These are phyloP conservation scores for Thripadectes ignobilis DNA, from an alignment of 2,797 vertebrate genomes.

Conservation along the genomic window DNA sequence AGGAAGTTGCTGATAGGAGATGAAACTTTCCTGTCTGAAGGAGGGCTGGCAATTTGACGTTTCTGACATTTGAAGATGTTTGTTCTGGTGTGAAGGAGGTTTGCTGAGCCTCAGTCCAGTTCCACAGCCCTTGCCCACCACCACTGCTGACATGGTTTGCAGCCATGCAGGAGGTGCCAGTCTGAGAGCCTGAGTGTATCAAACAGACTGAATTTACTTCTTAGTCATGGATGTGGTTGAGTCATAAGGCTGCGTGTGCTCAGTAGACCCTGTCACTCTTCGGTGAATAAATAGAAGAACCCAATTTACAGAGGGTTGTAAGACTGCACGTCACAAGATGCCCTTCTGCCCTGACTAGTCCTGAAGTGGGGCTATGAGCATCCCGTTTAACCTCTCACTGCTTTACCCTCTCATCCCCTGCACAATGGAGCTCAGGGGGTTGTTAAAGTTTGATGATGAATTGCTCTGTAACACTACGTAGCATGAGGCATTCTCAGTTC, in stretches of 20 bases:
- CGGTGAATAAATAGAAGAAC: conserved; percentile 31
- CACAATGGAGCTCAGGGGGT: not conserved
- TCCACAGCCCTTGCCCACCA: not conserved
- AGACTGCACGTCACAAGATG: not conserved
- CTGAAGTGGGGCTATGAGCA: not conserved
- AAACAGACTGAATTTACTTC: conserved; percentile 13
- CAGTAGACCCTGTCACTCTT: conserved; percentile 11
- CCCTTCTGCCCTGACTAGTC: not conserved
- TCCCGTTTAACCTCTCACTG: not conserved
- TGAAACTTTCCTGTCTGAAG: not conserved
- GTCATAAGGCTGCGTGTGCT: conserved; percentile 32
- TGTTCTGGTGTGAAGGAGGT: not conserved
- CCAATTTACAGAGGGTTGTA: not conserved
- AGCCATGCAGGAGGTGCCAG: not conserved
- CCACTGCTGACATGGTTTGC: not conserved
- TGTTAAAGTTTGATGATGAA: not conserved
- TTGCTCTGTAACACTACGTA: not conserved
- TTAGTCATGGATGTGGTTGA: conserved; percentile 53
- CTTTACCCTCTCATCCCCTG: not conserved
- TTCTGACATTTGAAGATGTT: not conserved
- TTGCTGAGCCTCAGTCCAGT: not conserved
- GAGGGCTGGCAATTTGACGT: not conserved
- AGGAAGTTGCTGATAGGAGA: not conserved
- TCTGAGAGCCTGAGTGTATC: not conserved
- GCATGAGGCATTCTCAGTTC: conserved; percentile 45